Evolutionary conservation across 2,113 vertebrate species (phyloP).

Genomic region (Ascaphus truei): DNA sequence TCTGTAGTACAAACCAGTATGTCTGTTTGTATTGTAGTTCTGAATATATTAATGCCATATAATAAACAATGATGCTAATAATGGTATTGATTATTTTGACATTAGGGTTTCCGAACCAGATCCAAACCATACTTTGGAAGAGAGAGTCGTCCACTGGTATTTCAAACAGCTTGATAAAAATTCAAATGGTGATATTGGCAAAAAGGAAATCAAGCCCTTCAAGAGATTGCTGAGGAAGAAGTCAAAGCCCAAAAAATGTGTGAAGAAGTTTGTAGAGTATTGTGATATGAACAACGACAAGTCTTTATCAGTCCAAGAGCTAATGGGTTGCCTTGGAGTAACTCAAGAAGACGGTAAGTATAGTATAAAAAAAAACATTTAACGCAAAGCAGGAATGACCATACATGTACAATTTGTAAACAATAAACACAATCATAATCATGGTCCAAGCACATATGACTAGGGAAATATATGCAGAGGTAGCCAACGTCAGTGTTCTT

Average conservation of each 20-base stretch:
- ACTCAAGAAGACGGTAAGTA: slow-evolving; percentile 78
- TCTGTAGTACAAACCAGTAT: no score
- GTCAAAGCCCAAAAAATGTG: slow-evolving; percentile 94
- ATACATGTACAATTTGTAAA: no score
- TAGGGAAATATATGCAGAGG: neutral
- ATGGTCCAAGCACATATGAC: neutral
- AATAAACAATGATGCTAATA: neutral
- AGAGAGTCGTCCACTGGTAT: slow-evolving; percentile 95
- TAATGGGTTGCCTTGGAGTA: slow-evolving; percentile 91
- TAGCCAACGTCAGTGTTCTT: no score
- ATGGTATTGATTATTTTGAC: neutral
- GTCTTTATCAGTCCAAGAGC: slow-evolving; percentile 83
- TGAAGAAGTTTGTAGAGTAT: slow-evolving; percentile 95
- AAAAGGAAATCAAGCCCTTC: slow-evolving; percentile 96
- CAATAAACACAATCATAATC: neutral
- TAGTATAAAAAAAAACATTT: neutral
- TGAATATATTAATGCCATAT: neutral
- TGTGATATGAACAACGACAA: slow-evolving; percentile 89
- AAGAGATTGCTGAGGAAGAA: slow-evolving; percentile 92
- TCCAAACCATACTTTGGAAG: slow-evolving; percentile 92
- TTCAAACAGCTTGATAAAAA: slow-evolving; percentile 93
- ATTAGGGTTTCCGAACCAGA: slow-evolving; percentile 86
- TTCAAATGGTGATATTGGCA: slow-evolving; percentile 87
- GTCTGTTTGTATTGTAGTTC: no score
- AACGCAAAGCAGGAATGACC: neutral